A percentile compares a stretch with the other conserved stretches of the same genome.
These are phyloP conservation scores for Todiramphus chloris DNA, from an alignment of 2,113 vertebrate genomes.

Conservation along the genomic window DNA sequence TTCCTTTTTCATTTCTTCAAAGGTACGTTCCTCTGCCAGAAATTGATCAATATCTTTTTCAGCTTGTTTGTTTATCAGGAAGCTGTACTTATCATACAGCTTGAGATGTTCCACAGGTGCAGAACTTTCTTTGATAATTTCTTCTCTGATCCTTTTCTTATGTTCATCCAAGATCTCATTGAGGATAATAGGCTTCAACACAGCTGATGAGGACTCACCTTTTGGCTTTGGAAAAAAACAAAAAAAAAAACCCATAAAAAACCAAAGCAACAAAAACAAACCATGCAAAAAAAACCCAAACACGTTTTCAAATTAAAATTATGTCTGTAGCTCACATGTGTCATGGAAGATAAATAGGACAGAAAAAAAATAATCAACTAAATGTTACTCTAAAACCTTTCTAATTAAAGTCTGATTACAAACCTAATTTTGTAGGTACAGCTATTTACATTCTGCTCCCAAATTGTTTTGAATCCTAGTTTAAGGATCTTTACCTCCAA, in stretches of 20 bases:
- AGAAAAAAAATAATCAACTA: not conserved
- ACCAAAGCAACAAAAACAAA: not conserved
- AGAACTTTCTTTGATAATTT: conserved; percentile 75
- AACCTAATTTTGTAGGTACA: not conserved
- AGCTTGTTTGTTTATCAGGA: conserved; percentile 80
- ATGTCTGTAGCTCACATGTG: not conserved
- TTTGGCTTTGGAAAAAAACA: conserved; percentile 59
- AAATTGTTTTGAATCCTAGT: not conserved
- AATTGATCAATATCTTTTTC: conserved; percentile 80
- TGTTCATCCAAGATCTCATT: conserved; percentile 78
- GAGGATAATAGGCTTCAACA: conserved; percentile 81
- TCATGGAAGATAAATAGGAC: not conserved
- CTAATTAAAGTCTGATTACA: not conserved
- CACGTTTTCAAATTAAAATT: not conserved
- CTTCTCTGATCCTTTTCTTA: conserved; percentile 72
- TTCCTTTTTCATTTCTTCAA: conserved; percentile 81
- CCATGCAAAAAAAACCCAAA: not conserved
- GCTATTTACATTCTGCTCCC: not conserved
- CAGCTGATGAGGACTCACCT: conserved; percentile 42
- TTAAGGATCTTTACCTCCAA: not conserved
- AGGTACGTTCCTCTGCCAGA: conserved; percentile 76
- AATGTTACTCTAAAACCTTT: not conserved
- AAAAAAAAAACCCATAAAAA: not conserved
- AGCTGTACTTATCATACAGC: conserved; percentile 82
- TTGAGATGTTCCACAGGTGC: conserved; percentile 76